phyloP scores from a whole-genome alignment of 23 tunicate species.

The Diplosoma virens region DNA sequence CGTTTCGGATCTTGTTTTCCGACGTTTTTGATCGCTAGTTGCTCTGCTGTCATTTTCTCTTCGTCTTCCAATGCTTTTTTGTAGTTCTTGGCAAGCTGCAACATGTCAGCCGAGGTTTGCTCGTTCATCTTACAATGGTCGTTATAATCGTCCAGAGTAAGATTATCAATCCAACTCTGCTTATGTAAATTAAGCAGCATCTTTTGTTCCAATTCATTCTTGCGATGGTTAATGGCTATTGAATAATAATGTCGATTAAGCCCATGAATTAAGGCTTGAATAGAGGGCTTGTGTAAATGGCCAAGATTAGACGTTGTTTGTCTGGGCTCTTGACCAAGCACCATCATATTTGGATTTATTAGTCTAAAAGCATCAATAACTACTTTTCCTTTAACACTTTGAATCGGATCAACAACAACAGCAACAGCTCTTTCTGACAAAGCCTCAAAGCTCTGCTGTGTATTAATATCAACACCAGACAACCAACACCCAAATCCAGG shows the following conservation, averaged over 20 bases:
- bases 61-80: conserved; percentile 96
- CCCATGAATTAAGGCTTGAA: conserved; percentile 98
- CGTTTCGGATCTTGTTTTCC: conserved; percentile 98
- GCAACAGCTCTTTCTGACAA: conserved; percentile 97
- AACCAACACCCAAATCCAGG: conserved; percentile 99
- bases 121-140: conserved; percentile 89
- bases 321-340: conserved; percentile 92
- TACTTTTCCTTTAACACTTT: conserved; percentile 97
- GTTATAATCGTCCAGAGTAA: conserved; percentile 78
- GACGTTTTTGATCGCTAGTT: conserved; percentile 82
- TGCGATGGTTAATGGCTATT: conserved; percentile 91
- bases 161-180: conserved; percentile 91
- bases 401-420: conserved; percentile 97
- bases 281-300: conserved; percentile 95
- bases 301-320: conserved; percentile 97
- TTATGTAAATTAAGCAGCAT: conserved; percentile 97
- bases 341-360: conserved; percentile 95
- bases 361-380: conserved; percentile 97
- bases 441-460: conserved; percentile 99
- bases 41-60: conserved; percentile 89
- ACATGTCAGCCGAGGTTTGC: conserved; percentile 69
- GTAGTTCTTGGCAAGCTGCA: conserved; percentile 86
- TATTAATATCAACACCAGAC: conserved; percentile 98
- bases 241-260: conserved; percentile 96
- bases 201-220: conserved; percentile 96